phyloP scores from a whole-genome alignment of 2,797 vertebrate genomes.

The Leptoclinus maculatus region DNA sequence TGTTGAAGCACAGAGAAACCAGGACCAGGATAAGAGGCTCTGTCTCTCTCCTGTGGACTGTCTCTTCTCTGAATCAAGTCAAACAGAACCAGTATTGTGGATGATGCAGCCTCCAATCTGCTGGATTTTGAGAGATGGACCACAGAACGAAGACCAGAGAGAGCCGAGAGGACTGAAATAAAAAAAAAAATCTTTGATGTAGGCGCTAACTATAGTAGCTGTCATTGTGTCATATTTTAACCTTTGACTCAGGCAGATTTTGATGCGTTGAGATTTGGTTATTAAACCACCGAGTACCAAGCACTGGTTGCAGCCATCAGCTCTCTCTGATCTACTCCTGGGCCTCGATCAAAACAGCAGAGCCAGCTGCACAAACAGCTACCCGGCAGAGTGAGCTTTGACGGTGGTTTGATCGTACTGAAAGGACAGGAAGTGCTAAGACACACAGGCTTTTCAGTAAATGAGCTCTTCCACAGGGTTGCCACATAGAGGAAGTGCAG shows the following conservation, averaged over 20 bases:
- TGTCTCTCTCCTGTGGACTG: slow-evolving; percentile 44
- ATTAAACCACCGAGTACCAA: slow-evolving; percentile 24
- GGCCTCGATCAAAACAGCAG: slow-evolving; percentile 74
- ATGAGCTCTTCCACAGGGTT: slow-evolving; percentile 49
- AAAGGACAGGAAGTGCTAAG: slow-evolving; percentile 72
- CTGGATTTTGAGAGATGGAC: slow-evolving; percentile 54
- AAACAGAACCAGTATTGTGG: slow-evolving; percentile 64
- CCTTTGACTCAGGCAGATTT: slow-evolving; percentile 26
- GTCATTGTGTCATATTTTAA: slow-evolving; percentile 41
- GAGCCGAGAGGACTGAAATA: slow-evolving; percentile 31
- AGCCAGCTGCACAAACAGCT: slow-evolving; percentile 77
- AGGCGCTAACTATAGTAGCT: not conserved
- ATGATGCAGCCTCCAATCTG: slow-evolving; percentile 52
- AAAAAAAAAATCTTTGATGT: slow-evolving; percentile 5
- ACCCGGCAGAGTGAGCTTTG: slow-evolving; percentile 68
- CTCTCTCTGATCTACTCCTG: slow-evolving; percentile 71
- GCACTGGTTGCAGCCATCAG: slow-evolving; percentile 36
- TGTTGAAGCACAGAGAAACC: slow-evolving; percentile 65
- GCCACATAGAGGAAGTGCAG: slow-evolving; percentile 68
- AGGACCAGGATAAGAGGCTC: slow-evolving; percentile 44
- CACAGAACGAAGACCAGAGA: slow-evolving; percentile 45
- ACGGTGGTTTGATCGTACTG: slow-evolving; percentile 60
- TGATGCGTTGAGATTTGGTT: slow-evolving; percentile 24
- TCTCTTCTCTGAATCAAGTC: slow-evolving; percentile 58
- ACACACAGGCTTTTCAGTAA: slow-evolving; percentile 67